Evolutionary conservation across 2,888 invertebrate genomes (phyloP), one percentile per base, ranked within the genome.

Genomic region (Lepidonotus clava): DNA sequence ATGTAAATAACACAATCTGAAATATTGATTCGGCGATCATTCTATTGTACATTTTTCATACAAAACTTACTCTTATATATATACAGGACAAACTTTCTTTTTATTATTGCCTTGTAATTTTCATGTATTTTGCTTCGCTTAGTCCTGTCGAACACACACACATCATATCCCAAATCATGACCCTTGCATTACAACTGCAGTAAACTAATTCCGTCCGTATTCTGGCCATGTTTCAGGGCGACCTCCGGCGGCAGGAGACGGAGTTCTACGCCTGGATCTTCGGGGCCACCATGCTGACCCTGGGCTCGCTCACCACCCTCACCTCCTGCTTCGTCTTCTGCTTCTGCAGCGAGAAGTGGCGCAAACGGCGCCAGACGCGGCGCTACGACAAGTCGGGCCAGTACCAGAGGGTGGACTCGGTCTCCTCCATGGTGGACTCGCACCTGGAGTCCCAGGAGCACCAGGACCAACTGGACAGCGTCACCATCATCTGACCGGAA

Each of bases 391-490:
- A 88, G 56, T 84, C 84, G 4, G 88, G 88, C 6, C 87, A 89
- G 38, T 89, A 89, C 86, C 86, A 89, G 87, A 36, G 89, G 14
- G 89, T 89, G 46, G 89, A 89, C 40, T 88, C 88, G 56, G 89
- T 89, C 0, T 89, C 89, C 24, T 89, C 89, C 24, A 84, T 89
- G 40, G 89, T 89, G 53, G 87, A 88, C 87, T 86, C 86, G 36
- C 86, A 85, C 76, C 61, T 51, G 34, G 86, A 87, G 32, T 76
- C 66, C 0, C 84, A 61, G 56, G 71, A 86, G 41, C 86, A 88
- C 67, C 61, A 80, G 32, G 88, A 76, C 24, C 85, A 85, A 76
- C 53, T 87, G 53, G 86, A 87, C 56, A 67, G 83, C 53, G 86
- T 87, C 46, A 86, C 86, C 14, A 87, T 87, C 84, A 86, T 86